phyloP scores from a whole-genome alignment of 2,888 invertebrate genomes.

The Sinodicranocentrus sp. region DNA sequence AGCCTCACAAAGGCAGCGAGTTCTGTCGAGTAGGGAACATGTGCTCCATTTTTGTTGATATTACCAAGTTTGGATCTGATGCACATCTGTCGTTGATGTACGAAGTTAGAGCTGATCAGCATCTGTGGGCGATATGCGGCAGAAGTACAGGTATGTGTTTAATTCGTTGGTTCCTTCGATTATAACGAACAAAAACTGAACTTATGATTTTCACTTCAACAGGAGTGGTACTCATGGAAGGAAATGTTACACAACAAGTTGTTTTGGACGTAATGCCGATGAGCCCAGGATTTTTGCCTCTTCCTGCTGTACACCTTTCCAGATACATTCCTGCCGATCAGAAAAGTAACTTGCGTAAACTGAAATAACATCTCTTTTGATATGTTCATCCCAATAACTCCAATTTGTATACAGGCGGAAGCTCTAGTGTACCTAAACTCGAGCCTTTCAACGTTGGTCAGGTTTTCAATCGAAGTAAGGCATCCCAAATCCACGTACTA shows the following conservation, averaged over 20 bases:
- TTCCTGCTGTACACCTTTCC: conserved; percentile 92
- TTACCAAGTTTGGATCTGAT: conserved; percentile 78
- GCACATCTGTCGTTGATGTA: conserved; percentile 88
- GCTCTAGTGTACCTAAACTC: conserved; percentile 82
- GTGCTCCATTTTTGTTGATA: conserved; percentile 80
- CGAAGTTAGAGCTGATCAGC: conserved; percentile 94
- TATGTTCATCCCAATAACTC: background rate
- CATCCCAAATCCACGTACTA: conserved; percentile 93
- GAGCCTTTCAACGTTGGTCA: conserved; percentile 95
- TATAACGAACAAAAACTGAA: conserved; percentile 77
- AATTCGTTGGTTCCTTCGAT: background rate
- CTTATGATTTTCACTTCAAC: conserved; percentile 77
- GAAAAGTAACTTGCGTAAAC: conserved; percentile 73
- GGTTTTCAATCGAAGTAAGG: conserved; percentile 95
- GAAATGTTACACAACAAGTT: conserved; percentile 84
- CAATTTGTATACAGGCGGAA: conserved; percentile 73
- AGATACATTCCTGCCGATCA: conserved; percentile 89
- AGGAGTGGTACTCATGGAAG: conserved; percentile 86
- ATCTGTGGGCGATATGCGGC: conserved; percentile 95
- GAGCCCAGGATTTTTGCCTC: conserved; percentile 92
- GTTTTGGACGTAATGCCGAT: conserved; percentile 95
- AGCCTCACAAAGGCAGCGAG: conserved; percentile 88
- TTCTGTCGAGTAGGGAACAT: conserved; percentile 93
- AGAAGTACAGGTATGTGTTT: conserved; percentile 87
- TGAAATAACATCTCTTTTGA: too few species aligned